Evolutionary conservation across 2,797 vertebrate species (phyloP).

Genomic region (Sebastes vulpes): DNA sequence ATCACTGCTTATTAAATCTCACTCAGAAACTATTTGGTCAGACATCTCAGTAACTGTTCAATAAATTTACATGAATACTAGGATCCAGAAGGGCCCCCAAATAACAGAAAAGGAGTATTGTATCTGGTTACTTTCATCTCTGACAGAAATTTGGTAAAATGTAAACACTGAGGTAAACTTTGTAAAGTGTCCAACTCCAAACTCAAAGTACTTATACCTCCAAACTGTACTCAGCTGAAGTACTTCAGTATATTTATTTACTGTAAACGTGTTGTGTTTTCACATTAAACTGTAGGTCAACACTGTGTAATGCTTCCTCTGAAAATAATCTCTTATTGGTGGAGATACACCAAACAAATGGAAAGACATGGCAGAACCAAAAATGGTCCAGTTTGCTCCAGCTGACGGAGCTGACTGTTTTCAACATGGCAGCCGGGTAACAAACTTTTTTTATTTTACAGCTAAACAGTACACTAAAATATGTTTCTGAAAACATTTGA

Average conservation of each 20-base stretch:
- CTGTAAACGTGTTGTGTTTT: too few species aligned
- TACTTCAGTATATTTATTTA: too few species aligned
- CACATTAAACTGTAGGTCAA: background rate
- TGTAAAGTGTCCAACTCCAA: background rate
- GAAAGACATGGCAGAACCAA: too few species aligned
- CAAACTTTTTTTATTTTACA: background rate
- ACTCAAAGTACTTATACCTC: background rate
- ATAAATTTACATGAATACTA: background rate
- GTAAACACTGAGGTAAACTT: too few species aligned
- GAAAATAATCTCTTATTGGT: too few species aligned
- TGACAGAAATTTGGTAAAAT: too few species aligned
- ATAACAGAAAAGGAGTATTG: background rate
- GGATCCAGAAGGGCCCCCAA: background rate
- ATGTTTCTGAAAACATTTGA: background rate
- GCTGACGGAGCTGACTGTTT: too few species aligned
- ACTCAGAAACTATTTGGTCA: background rate
- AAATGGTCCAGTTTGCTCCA: too few species aligned
- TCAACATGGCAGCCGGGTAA: too few species aligned
- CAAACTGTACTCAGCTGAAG: background rate
- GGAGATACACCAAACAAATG: too few species aligned
- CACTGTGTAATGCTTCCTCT: too few species aligned
- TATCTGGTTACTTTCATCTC: too few species aligned
- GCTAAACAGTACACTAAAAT: background rate
- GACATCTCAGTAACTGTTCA: background rate
- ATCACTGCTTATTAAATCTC: conserved; percentile 32